A percentile compares a stretch with the other conserved stretches of the same genome.
Evolutionary conservation across 2,113 vertebrate species (phyloP).

Genomic region (Corvus hawaiiensis): DNA sequence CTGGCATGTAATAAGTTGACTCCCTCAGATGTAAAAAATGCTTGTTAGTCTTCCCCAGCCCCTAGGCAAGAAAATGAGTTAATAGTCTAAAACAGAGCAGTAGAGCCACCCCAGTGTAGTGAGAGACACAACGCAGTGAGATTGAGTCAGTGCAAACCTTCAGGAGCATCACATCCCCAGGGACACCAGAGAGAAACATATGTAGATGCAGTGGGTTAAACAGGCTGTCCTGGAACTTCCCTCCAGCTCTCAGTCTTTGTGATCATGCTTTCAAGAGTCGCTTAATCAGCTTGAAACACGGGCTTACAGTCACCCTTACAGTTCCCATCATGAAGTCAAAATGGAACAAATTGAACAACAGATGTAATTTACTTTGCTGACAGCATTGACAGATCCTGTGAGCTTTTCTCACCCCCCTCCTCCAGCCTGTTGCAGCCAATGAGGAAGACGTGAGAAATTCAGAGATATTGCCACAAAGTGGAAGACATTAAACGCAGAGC

Average conservation of each 20-base stretch:
- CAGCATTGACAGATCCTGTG: slow-evolving; percentile 42
- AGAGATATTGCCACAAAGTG: slow-evolving; percentile 42
- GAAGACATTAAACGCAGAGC: slow-evolving; percentile 28
- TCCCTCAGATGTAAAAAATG: background rate
- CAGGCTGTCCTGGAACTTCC: background rate
- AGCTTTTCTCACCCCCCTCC: slow-evolving; percentile 32
- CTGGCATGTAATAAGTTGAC: background rate
- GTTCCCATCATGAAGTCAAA: background rate
- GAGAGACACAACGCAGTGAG: background rate
- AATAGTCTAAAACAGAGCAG: background rate
- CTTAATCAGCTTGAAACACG: background rate
- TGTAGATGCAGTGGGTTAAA: background rate
- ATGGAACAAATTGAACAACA: background rate
- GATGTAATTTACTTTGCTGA: slow-evolving; percentile 56
- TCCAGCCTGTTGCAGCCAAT: slow-evolving; percentile 26
- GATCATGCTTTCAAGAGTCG: background rate
- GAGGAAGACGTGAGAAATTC: slow-evolving; percentile 63
- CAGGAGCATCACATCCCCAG: background rate
- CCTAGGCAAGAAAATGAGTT: background rate
- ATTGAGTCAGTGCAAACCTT: background rate
- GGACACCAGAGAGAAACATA: background rate
- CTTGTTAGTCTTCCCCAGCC: background rate
- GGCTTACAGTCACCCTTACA: background rate
- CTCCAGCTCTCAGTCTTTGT: background rate
- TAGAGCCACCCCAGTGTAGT: background rate